Base-by-base conservation (phyloP, 2,888 invertebrate genomes). In the Ophioninae sp. region DNA sequence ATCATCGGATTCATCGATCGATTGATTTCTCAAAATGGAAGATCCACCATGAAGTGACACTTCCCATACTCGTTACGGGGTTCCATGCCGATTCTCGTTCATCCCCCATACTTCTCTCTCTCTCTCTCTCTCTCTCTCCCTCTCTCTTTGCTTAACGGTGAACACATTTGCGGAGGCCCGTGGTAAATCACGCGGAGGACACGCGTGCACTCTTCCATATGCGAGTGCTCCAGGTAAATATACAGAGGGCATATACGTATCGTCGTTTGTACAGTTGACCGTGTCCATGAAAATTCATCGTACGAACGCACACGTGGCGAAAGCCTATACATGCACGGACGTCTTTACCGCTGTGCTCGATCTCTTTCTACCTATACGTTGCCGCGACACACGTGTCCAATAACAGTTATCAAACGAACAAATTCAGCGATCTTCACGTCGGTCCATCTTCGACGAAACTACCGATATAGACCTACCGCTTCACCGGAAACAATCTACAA, bases 101-200 rank as follows among this genome's bases (percentile, higher is more conserved):
- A 79, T 67, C 80, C 80, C 75, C 77, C 67, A 13, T 51, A 51
- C 74, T 44, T 56, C 64, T 67, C 44, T 64, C 22, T 75, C 23
- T 61, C 67, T 75, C 56, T 37, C 30, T 63, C 30, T 63, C 75
- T 37, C 51, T 44, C 63, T 79, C 30, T 20, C 44, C 39, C 64
- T 41, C 9, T 63, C 44, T 58, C 10, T 58, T 51, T 59, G 78
- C 79, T 79, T 81, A 84, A 79, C 84, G 81, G 81, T 84, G 22
- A 78, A 76, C 68, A 72, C 72, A 76, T 84, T 81, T 75, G 84
- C 68, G 81, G 58, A 72, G 75, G 71, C 71, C 65, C 81, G 71
- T 84, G 84, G 81, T 81, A 84, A 84, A 81, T 84, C 84, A 84
- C 75, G 75, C 67, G 63, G 67, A 39, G 72, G 72, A 68, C 68